Conservation (phyloP, 2,888 invertebrate species). For the Limenitis arthemis region DNA sequence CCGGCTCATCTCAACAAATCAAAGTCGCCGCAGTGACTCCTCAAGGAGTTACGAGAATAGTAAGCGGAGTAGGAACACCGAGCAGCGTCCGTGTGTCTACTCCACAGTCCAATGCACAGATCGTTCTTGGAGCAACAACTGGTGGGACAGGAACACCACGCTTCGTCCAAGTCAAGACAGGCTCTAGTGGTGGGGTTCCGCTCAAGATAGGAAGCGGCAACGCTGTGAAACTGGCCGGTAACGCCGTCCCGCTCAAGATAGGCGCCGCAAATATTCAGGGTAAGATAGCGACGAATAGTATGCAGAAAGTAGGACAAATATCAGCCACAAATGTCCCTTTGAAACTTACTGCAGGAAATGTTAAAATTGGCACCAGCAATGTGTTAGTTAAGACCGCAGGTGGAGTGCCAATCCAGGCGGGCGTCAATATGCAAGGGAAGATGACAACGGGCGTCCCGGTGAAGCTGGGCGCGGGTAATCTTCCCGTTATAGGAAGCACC, state of each 20-base stretch:
- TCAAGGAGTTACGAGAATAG: constrained; percentile 58
- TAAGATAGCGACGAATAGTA: constrained; percentile 46
- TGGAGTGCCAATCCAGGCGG: constrained; percentile 51
- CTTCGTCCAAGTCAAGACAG: constrained; percentile 61
- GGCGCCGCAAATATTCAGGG: constrained; percentile 57
- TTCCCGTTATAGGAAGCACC: constrained; percentile 53
- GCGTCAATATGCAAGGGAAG: constrained; percentile 48
- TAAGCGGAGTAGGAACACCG: constrained; percentile 53
- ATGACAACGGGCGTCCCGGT: constrained; percentile 52
- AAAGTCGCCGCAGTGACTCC: constrained; percentile 60
- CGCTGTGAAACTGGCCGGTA: constrained; percentile 49
- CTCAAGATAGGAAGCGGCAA: constrained; percentile 54
- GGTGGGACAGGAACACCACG: constrained; percentile 50
- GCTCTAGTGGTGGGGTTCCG: constrained; percentile 43
- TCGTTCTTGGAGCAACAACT: constrained; percentile 45
- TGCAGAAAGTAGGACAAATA: constrained; percentile 48
- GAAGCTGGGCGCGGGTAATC: constrained; percentile 51
- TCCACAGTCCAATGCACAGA: constrained; percentile 52
- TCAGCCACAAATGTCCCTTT: constrained; percentile 43
- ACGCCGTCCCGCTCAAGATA: constrained; percentile 55
- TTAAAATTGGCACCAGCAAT: constrained; percentile 63
- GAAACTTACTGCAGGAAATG: constrained; percentile 59
- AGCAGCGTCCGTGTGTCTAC: constrained; percentile 54
- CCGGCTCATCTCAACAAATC: constrained; percentile 55
- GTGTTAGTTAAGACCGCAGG: constrained; percentile 60